phyloP scores from a whole-genome alignment of 2,888 invertebrate genomes.

The Cancer borealis region DNA sequence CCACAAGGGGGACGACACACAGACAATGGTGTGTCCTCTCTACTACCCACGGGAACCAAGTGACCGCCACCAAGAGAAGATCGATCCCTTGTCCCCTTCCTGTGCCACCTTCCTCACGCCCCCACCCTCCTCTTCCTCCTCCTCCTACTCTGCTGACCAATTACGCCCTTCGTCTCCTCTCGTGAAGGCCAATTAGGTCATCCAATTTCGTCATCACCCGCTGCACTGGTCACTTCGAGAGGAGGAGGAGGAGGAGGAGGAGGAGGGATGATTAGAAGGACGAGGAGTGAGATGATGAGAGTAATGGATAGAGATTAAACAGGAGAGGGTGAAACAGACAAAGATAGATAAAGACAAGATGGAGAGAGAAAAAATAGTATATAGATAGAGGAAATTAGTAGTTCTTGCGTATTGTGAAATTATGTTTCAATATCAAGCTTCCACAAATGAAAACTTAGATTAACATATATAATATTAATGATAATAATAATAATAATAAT shows the following conservation, averaged over 20 bases:
- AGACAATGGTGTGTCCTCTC: neutral
- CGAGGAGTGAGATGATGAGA: slow-evolving; percentile 34
- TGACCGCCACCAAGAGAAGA: neutral
- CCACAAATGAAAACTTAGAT: neutral
- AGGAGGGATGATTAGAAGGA: neutral
- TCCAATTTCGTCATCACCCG: slow-evolving; percentile 45
- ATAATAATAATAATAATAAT: neutral
- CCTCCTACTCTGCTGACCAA: slow-evolving; percentile 30
- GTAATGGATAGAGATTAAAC: slow-evolving; percentile 29
- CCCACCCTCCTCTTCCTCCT: neutral
- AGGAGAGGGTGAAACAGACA: slow-evolving; percentile 23
- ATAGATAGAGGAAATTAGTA: neutral
- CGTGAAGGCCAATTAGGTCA: slow-evolving; percentile 45
- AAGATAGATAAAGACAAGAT: slow-evolving; percentile 25
- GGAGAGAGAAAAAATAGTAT: neutral
- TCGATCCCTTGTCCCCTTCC: slow-evolving; percentile 14
- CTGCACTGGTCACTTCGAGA: slow-evolving; percentile 32
- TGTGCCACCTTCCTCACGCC: neutral
- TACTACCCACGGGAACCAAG: neutral
- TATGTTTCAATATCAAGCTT: neutral
- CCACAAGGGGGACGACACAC: neutral
- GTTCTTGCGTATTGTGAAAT: neutral
- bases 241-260: slow-evolving; percentile 39
- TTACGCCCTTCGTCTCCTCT: slow-evolving; percentile 43
- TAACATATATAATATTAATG: neutral